phyloP scores from a whole-genome alignment of 2,113 vertebrate genomes.

The Lates calcarifer region DNA sequence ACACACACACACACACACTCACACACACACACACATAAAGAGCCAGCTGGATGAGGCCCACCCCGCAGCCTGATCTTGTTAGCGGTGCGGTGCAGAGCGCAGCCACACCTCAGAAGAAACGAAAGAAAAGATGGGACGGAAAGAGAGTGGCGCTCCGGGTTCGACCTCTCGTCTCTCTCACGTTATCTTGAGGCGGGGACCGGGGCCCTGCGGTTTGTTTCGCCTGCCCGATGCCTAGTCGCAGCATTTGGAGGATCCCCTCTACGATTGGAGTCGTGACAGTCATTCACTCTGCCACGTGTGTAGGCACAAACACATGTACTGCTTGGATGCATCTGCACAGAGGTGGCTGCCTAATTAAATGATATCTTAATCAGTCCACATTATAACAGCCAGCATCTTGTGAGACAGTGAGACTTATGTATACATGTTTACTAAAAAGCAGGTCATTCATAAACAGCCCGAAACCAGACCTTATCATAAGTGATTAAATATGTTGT shows the following conservation, averaged over 20 bases:
- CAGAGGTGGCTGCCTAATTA: slow-evolving; percentile 12
- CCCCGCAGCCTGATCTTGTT: slow-evolving; percentile 83
- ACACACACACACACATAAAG: slow-evolving; percentile 51
- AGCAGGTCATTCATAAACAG: background rate
- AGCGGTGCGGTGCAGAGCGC: slow-evolving; percentile 70
- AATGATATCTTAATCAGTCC: slow-evolving; percentile 28
- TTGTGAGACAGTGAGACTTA: background rate
- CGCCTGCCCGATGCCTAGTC: slow-evolving; percentile 33
- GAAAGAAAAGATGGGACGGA: slow-evolving; percentile 61
- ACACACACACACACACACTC: slow-evolving; percentile 58
- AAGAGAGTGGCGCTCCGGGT: slow-evolving; percentile 34
- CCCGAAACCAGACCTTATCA: background rate
- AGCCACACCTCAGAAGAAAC: slow-evolving; percentile 79
- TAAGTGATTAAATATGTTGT: background rate
- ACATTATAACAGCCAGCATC: slow-evolving; percentile 1
- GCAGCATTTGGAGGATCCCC: slow-evolving; percentile 11
- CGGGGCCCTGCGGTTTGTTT: slow-evolving; percentile 44
- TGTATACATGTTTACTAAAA: slow-evolving; percentile 11
- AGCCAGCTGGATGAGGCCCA: slow-evolving; percentile 77
- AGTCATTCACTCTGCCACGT: slow-evolving; percentile 15
- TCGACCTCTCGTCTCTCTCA: slow-evolving; percentile 67
- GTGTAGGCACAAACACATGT: slow-evolving; percentile 39
- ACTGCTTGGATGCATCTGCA: slow-evolving; percentile 1
- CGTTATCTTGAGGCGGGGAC: slow-evolving; percentile 66
- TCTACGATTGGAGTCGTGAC: slow-evolving; percentile 18